Percentiles rank a stretch among this genome's conserved stretches.
Evolutionary conservation across 2,888 invertebrate species (phyloP).

Genomic region (Melangyna quadrimaculata): DNA sequence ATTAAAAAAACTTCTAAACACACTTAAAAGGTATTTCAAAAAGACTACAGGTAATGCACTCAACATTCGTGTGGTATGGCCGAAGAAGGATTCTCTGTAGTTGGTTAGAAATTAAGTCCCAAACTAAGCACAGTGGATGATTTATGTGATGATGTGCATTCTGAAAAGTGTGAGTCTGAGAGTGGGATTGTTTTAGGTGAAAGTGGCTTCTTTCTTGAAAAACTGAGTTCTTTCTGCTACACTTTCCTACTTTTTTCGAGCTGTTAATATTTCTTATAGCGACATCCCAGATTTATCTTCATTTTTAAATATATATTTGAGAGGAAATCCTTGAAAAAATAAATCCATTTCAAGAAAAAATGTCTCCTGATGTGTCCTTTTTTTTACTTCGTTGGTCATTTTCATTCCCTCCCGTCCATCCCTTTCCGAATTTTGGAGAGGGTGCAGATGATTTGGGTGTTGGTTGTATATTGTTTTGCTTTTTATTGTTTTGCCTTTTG

Average conservation of each 20-base stretch:
- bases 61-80: too few relatives aligned
- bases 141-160: too few relatives aligned
- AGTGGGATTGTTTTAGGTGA: too few relatives aligned
- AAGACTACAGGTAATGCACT: too few relatives aligned
- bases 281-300: background rate
- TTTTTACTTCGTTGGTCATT: constrained; percentile 51
- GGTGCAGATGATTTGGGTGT: background rate
- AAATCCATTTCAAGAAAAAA: constrained; percentile 49
- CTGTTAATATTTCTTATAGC: background rate
- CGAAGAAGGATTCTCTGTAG: too few relatives aligned
- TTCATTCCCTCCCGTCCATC: background rate
- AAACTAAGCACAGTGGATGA: too few relatives aligned
- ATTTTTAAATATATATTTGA: background rate
- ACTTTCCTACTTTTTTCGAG: background rate
- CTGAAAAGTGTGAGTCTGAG: too few relatives aligned
- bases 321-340: background rate
- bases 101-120: too few relatives aligned
- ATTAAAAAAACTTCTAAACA: too few relatives aligned
- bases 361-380: constrained; percentile 35
- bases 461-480: constrained; percentile 40
- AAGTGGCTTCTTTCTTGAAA: too few relatives aligned
- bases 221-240: too few relatives aligned
- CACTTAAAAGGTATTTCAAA: too few relatives aligned
- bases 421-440: background rate
- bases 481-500: constrained; percentile 68